Base-by-base conservation (phyloP, 2,797 vertebrate genomes). In the Cichlasoma orientale region DNA sequence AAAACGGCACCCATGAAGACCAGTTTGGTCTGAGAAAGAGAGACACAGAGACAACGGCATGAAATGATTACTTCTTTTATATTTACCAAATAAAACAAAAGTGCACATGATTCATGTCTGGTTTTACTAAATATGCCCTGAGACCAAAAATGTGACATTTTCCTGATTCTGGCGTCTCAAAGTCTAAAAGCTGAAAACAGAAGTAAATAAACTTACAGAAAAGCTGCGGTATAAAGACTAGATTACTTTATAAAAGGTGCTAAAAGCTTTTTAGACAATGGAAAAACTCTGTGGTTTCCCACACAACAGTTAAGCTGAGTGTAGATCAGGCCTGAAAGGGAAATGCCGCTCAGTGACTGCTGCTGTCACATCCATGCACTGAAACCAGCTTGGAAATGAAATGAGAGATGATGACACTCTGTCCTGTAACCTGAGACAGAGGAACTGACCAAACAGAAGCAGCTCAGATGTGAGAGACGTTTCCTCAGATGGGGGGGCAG, bases 221-320 rank as follows among this genome's bases (percentile, higher is more conserved):
- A 50, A 68, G 13, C 71, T 29, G 18, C 4, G 23, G 7, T 19
- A 9, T n/a, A 5, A 66, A 5, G 61, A 68, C 19, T 29, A 50
- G 25, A 27, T 13, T 50, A n/a, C 3, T n/a, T 63, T 29, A 75
- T 2, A 33, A 19, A 1, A 41, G 11, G 56, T 31, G 53, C 53
- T 61, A 19, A 74, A 52, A 25, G 27, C 3, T 7, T 75, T 77
- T 71, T 2, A 23, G 50, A 50, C 18, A 86, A 50, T 75, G 88
- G 88, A 89, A 89, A 76, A 75, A 33, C 31, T 41, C 1, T 79
- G 81, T 85, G 88, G 84, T 84, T 82, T 78, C 54, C 72, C 61
- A 55, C 79, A 36, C 44, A 82, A n/a, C 16, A 58, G 78, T 33
- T 70, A 59, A 71, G 63, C 33, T 10, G 52, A 79, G 72, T 9